These are phyloP conservation scores for Alaudala cheleensis DNA, from an alignment of 2,113 vertebrate genomes.

Conservation along the genomic window DNA sequence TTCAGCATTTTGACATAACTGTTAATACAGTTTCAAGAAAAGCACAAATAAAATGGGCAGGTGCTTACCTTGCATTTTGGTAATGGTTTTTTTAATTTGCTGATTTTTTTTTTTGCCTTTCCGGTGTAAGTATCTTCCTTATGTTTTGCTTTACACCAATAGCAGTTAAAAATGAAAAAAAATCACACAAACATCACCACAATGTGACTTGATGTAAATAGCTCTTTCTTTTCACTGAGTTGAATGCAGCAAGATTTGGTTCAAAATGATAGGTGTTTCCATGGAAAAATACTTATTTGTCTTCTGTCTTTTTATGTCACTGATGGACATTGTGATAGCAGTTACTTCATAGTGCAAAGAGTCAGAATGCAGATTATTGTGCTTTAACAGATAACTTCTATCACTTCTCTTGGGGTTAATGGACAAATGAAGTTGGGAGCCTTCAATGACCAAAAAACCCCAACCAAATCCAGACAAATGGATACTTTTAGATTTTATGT, in stretches of 20 bases:
- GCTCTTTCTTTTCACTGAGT: neutral
- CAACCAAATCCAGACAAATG: neutral
- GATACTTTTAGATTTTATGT: neutral
- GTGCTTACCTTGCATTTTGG: neutral
- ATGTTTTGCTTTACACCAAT: neutral
- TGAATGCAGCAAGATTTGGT: neutral
- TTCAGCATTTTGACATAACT: neutral
- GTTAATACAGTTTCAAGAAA: neutral
- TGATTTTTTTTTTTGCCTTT: neutral
- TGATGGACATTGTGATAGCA: neutral
- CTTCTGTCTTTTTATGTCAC: neutral
- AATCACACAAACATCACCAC: neutral
- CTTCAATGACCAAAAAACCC: neutral
- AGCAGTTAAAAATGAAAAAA: neutral
- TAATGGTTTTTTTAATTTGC: neutral
- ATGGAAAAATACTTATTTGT: neutral
- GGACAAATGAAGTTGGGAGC: neutral
- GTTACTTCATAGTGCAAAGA: neutral
- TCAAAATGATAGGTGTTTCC: neutral
- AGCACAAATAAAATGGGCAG: neutral
- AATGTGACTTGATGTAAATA: neutral
- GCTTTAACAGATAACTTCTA: neutral
- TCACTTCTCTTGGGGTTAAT: neutral
- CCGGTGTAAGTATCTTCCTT: neutral
- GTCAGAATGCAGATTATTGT: neutral